phyloP scores from a whole-genome alignment of 2,888 invertebrate genomes.

The Cetonia aurata region DNA sequence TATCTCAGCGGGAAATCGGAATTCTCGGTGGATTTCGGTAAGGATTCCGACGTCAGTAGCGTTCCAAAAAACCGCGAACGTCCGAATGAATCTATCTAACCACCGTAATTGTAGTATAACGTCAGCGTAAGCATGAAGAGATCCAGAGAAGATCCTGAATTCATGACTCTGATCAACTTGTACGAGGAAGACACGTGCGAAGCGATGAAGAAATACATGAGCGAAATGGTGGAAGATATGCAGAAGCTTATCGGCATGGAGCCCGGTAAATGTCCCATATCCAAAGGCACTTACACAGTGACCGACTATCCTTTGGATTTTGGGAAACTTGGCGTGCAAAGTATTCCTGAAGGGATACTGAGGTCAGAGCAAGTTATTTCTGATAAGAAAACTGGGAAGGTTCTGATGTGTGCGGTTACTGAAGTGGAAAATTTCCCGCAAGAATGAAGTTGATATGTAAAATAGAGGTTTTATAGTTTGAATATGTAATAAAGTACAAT shows the following conservation, averaged over 20 bases:
- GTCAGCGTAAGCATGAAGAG: conserved; percentile 33
- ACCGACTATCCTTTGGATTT: conserved; percentile 44
- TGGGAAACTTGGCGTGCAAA: conserved; percentile 21
- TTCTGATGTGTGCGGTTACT: conserved; percentile 31
- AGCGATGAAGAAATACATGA: conserved; percentile 43
- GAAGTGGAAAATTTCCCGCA: conserved; percentile 41
- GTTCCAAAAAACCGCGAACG: too few species aligned
- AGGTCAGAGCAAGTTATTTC: conserved; percentile 5
- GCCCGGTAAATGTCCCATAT: conserved; percentile 47
- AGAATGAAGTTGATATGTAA: conserved; percentile 2
- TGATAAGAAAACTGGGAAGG: conserved; percentile 40
- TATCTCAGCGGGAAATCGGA: conserved; percentile 14
- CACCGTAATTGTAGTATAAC: conserved; percentile 16
- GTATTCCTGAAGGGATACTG: conserved; percentile 41
- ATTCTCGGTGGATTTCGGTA: conserved; percentile 37
- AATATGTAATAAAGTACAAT: too few species aligned
- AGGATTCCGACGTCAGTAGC: conserved; percentile 39
- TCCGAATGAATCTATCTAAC: too few species aligned
- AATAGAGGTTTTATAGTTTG: too few species aligned
- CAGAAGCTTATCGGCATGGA: conserved; percentile 32
- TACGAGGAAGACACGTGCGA: conserved; percentile 43
- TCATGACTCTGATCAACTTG: conserved; percentile 18
- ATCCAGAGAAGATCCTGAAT: conserved; percentile 22
- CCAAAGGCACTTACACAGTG: conserved; percentile 44
- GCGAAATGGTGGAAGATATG: conserved; percentile 42